Base-by-base conservation (phyloP, 2,113 vertebrate species). In the Gorsachius goisagi region DNA sequence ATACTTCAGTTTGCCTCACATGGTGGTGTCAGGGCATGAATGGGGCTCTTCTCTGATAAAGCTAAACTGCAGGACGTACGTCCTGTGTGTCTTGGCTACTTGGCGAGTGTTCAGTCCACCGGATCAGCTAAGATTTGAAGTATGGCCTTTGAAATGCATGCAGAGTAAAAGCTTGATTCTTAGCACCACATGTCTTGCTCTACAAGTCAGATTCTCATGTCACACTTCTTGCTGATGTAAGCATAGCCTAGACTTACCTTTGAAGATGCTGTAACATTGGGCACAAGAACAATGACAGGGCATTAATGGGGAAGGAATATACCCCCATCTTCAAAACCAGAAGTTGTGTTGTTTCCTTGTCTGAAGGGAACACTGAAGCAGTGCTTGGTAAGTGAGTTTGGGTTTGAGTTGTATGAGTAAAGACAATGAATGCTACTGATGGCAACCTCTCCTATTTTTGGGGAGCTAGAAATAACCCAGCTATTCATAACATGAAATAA, bases 1-100 rank as follows among this genome's bases (percentile, higher is more conserved):
- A 59, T 32, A 7, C 74, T 59, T 71, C 2, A 17, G 0, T 81
- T 82, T 58, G 15, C 26, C 14, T 50, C 20, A 3, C 4, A 0
- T 9, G n/a, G 5, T 59, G 32, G 32, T 50, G 28, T 50, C 10
- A 5, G 27, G 37, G 17, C 24, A 8, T 50, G 32, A 62, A 20
- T 33, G 35, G 20, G 4, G 6, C 35, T 15, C 3, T 44, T 58
- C 17, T 71, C 9, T 32, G 47, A 17, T 41, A 44, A 80, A 89
- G 20, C 39, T 58, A 15, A 85, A 44, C 22, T 33, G 37, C 45
- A 21, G 32, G 66, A 8, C 0, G 0, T 44, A 6, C 4, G 6
- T 50, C 23, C 17, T 50, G 11, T 9, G 7, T 55, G 21, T 20
- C 32, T 41, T 72, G 64, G 50, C 52, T 88, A 4, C 0, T 5